Conservation (phyloP, 2,888 invertebrate genomes). For the Eucriotettix oculatus region DNA sequence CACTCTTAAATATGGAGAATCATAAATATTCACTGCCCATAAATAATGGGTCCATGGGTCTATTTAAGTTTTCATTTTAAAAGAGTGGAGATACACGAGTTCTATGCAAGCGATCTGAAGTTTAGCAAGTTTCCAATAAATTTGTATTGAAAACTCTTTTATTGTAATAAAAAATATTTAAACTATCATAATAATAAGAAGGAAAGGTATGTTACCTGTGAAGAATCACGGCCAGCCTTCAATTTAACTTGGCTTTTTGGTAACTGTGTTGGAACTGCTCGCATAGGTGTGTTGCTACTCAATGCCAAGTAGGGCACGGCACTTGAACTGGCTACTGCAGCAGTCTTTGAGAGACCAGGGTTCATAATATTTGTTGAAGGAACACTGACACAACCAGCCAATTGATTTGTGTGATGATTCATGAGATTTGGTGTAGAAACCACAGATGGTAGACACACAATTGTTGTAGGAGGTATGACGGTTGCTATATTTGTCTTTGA, state of each 20-base stretch:
- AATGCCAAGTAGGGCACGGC: slow-evolving; percentile 31
- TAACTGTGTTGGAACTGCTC: slow-evolving; percentile 26
- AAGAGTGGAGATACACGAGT: too few species aligned
- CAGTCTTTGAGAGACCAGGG: slow-evolving; percentile 13
- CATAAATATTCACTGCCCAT: too few species aligned
- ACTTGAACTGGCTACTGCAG: slow-evolving; percentile 28
- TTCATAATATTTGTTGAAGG: background rate
- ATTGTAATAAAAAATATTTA: too few species aligned
- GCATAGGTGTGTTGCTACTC: slow-evolving; percentile 32
- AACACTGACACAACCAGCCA: background rate
- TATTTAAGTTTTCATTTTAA: too few species aligned
- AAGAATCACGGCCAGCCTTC: slow-evolving; percentile 5
- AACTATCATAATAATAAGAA: too few species aligned
- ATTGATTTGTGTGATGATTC: slow-evolving; percentile 2
- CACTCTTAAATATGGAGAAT: too few species aligned
- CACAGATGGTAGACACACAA: slow-evolving; percentile 30
- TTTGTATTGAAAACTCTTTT: too few species aligned
- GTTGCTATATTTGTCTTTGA: slow-evolving; percentile 24
- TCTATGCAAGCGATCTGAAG: too few species aligned
- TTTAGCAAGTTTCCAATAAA: too few species aligned
- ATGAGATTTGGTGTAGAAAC: slow-evolving; percentile 6
- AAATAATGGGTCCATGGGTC: too few species aligned
- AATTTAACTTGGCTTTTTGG: slow-evolving; percentile 24
- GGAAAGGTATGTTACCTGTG: slow-evolving; percentile 6
- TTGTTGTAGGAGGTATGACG: slow-evolving; percentile 34